A percentile compares a stretch with the other conserved stretches of the same genome.
Evolutionary conservation across 2,888 invertebrate species (phyloP).

Genomic region (Liopterus haemorrhoidalis): DNA sequence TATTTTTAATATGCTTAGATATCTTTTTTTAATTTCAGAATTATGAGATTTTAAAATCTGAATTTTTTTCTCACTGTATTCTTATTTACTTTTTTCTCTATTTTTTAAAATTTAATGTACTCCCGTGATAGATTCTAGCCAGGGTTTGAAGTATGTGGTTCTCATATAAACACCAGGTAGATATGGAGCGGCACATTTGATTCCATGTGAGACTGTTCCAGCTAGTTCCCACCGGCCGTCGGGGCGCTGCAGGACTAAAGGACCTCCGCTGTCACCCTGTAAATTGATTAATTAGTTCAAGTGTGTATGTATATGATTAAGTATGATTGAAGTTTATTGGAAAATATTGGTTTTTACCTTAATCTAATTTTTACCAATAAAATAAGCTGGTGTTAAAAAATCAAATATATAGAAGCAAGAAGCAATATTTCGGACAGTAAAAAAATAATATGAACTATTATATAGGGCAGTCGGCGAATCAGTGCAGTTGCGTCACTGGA

Average conservation of each 20-base stretch:
- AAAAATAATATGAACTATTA: no score
- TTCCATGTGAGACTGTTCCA: conserved; percentile 92
- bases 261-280: conserved; percentile 91
- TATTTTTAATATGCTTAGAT: background rate
- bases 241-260: conserved; percentile 72
- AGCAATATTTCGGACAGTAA: no score
- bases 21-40: conserved; percentile 7
- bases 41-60: conserved; percentile 4
- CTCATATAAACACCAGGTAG: conserved; percentile 91
- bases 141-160: conserved; percentile 85
- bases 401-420: no score
- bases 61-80: background rate
- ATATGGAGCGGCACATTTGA: conserved; percentile 88
- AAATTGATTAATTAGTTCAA: no score
- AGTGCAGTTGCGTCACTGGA: no score
- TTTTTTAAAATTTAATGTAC: conserved; percentile 54
- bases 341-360: conserved; percentile 1
- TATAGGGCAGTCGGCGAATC: no score
- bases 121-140: conserved; percentile 83
- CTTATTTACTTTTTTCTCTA: conserved; percentile 7
- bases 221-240: conserved; percentile 84
- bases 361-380: background rate
- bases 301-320: no score
- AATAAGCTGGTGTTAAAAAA: conserved; percentile 4
- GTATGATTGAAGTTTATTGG: conserved; percentile 2